Conservation (phyloP, 2,113 vertebrate genomes). For the Tetrao urogallus region DNA sequence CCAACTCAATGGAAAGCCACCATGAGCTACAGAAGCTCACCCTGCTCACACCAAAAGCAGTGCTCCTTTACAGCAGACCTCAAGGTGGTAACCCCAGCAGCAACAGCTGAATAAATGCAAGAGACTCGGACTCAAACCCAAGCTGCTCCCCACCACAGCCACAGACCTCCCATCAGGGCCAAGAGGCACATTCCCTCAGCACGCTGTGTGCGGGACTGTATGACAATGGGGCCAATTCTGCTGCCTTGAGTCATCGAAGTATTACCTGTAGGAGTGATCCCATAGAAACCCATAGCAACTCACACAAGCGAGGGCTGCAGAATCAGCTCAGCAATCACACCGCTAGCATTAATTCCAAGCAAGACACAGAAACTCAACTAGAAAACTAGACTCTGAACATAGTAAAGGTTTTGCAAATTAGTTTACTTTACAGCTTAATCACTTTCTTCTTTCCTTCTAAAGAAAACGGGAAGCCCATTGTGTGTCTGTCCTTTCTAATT, state of each 20-base stretch:
- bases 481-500: not conserved
- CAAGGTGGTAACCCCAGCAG: not conserved
- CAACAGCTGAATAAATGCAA: not conserved
- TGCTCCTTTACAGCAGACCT: not conserved
- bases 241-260: not conserved
- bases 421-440: not conserved
- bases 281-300: not conserved
- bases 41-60: not conserved
- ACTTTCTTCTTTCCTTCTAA: not conserved
- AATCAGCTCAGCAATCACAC: not conserved
- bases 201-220: fast-evolving
- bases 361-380: not conserved
- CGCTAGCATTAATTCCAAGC: not conserved
- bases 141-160: not conserved
- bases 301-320: not conserved
- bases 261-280: not conserved
- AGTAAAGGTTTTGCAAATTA: not conserved
- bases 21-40: not conserved
- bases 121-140: not conserved
- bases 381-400: not conserved
- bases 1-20: not conserved
- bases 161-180: not conserved
- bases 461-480: not conserved
- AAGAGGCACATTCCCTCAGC: fast-evolving
- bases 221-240: not conserved